These are phyloP conservation scores for Anarrhichthys ocellatus DNA, from an alignment of 2,113 vertebrate species.

Conservation along the genomic window DNA sequence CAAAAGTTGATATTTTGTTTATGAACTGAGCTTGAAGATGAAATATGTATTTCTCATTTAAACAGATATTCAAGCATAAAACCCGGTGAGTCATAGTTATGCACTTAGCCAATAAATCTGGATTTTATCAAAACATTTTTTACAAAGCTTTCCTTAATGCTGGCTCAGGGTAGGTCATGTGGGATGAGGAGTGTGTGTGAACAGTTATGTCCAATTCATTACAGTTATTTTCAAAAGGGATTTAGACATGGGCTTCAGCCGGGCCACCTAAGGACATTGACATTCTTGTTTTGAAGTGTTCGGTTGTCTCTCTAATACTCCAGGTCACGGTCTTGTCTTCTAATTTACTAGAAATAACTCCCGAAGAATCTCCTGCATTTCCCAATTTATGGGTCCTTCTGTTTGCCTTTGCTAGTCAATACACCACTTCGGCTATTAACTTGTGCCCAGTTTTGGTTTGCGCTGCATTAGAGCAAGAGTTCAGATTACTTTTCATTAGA, in stretches of 20 bases:
- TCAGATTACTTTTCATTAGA: neutral
- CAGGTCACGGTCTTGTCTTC: neutral
- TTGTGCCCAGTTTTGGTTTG: neutral
- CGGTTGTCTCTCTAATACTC: neutral
- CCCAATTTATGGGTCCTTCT: neutral
- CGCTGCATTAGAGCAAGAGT: neutral
- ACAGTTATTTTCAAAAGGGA: neutral
- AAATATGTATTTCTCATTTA: neutral
- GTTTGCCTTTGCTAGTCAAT: neutral
- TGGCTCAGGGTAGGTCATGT: neutral
- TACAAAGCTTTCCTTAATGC: neutral
- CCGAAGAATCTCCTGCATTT: neutral
- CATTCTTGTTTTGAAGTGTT: constrained; percentile 8
- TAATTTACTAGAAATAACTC: constrained; percentile 3
- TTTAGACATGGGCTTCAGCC: neutral
- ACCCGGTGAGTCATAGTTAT: too few relatives aligned
- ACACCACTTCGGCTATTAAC: neutral
- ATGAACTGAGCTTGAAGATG: neutral
- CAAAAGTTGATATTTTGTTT: neutral
- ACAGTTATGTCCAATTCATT: neutral
- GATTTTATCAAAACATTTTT: too few relatives aligned
- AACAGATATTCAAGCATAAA: neutral
- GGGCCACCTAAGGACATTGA: constrained; percentile 7
- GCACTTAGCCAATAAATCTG: neutral
- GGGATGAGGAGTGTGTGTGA: neutral